Percentiles rank a stretch among this genome's conserved stretches.
Conservation (phyloP, 2,113 vertebrate species). For the Cathartes aura region DNA sequence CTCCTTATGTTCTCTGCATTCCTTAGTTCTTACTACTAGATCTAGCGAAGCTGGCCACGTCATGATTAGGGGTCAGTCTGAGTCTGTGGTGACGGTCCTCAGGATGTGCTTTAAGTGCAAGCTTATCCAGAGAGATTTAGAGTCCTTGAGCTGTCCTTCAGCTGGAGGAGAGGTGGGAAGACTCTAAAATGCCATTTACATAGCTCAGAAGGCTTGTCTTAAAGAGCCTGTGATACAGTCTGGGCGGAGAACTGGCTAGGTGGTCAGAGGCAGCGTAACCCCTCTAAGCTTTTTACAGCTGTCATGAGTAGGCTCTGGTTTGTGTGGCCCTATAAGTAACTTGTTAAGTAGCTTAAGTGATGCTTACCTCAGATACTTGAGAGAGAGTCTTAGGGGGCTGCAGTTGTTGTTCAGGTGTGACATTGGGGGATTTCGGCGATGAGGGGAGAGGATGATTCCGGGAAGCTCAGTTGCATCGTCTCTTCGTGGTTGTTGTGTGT, state of each 20-base stretch:
- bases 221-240: background rate
- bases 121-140: background rate
- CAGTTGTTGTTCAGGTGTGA: background rate
- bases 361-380: background rate
- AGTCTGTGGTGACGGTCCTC: background rate
- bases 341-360: background rate
- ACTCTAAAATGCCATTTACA: fast-evolving
- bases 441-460: background rate
- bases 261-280: background rate
- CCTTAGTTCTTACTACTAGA: background rate
- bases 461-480: background rate
- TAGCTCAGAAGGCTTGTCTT: background rate
- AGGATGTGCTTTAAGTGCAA: background rate
- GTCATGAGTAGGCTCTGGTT: background rate
- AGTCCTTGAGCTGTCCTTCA: background rate
- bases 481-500: fast-evolving
- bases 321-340: background rate
- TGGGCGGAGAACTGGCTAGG: background rate
- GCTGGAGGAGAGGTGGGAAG: background rate
- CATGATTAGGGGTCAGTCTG: background rate
- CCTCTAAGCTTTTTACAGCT: background rate
- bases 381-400: background rate
- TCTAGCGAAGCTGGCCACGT: fast-evolving
- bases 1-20: background rate
- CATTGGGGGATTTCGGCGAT: fast-evolving